Base-by-base conservation (phyloP, 2,113 vertebrate genomes). In the Myxocyprinus asiaticus region DNA sequence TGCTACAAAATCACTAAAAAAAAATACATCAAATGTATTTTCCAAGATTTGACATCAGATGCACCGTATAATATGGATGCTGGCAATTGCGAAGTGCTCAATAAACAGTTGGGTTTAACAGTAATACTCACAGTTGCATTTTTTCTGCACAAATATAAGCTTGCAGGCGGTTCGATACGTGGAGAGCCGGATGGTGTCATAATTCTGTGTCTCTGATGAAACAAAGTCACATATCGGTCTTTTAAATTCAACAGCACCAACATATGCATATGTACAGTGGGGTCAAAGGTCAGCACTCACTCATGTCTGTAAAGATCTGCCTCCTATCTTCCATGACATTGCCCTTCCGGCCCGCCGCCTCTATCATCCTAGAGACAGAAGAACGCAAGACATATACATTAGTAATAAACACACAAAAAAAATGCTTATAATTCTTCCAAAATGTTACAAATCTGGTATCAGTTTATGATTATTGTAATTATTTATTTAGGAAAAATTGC, bases 111-210 rank as follows among this genome's bases (percentile, higher is more conserved):
- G 3, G 2, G 47, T 56, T 17, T 56, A n/a, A 11, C 1, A 22
- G 12, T 10, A 50, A 8, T 15, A 96, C 96, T 96, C 91, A 98
- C 97, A 87, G 89, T 98, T 98, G 86, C 97, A 98, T 85, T 94
- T 92, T 85, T 96, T 98, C 84, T 99, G 97, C 43, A 99, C 91
- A 82, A 97, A 99, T 84, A 96, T 88, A 85, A 99, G 94, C 79
- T 99, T 99, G 87, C 97, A 99, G 85, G 96, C 95, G 0, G 96
- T 98, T 72, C 96, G 94, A 42, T 99, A 98, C 0, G 97, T 95
- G 4, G 96, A 98, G 0, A 98, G 94, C 74, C 95, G 88, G 88
- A 99, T 98, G 81, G 92, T 92, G 58, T 99, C 96, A 14, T 97
- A 95, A 89, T 98, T 96, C 93, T 98, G 94, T 3, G 95, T 94